These are phyloP conservation scores for Podarcis siculus DNA, from an alignment of 2,797 vertebrate genomes.

Conservation along the genomic window DNA sequence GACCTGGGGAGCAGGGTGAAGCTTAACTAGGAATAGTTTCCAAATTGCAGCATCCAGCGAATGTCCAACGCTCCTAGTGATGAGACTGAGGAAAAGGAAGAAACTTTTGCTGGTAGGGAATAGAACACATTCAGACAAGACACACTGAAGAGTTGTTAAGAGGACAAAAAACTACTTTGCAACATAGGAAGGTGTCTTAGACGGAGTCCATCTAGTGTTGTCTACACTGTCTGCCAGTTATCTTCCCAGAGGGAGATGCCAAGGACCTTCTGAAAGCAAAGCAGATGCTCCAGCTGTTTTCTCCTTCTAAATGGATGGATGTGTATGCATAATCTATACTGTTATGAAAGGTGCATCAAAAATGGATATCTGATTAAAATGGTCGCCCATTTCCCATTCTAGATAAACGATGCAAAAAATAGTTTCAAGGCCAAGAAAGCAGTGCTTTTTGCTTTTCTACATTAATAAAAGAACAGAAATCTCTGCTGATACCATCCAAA, in stretches of 20 bases:
- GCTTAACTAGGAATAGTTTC: not conserved
- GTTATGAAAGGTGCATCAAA: slow-evolving; percentile 9
- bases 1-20: not conserved
- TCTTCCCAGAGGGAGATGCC: no score
- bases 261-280: no score
- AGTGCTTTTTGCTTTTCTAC: not conserved
- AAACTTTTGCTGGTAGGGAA: slow-evolving; percentile 17
- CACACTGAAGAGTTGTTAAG: slow-evolving; percentile 27
- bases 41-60: not conserved
- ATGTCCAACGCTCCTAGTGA: not conserved
- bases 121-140: accelerated
- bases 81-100: not conserved
- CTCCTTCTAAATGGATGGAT: not conserved
- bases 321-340: not conserved
- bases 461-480: not conserved
- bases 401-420: not conserved
- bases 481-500: not conserved
- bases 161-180: not conserved
- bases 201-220: no score
- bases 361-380: not conserved
- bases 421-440: not conserved
- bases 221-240: no score
- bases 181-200: no score
- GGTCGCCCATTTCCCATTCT: not conserved
- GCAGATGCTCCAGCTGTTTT: not conserved